phyloP scores from a whole-genome alignment of 2,888 invertebrate genomes.

The Lepidochitona cinerea region DNA sequence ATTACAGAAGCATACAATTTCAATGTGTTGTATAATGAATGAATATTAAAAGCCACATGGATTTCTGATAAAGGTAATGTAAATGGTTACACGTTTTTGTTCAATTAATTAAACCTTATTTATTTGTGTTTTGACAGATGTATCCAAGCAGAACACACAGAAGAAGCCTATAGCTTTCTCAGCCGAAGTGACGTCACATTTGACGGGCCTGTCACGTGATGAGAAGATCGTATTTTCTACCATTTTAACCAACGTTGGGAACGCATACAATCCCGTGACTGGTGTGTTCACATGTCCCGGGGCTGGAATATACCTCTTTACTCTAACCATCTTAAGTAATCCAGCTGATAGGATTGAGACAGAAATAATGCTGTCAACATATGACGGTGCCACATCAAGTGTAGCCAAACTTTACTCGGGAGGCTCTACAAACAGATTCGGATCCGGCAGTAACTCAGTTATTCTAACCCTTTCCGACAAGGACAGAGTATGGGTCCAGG shows the following conservation, averaged over 20 bases:
- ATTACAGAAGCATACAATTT: too few relatives aligned
- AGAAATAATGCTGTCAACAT: slow-evolving; percentile 10
- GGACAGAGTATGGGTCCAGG: slow-evolving; percentile 25
- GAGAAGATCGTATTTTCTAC: slow-evolving; percentile 33
- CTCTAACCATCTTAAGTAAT: slow-evolving; percentile 30
- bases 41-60: too few relatives aligned
- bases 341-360: slow-evolving; percentile 12
- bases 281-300: slow-evolving; percentile 32
- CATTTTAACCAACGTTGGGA: slow-evolving; percentile 25
- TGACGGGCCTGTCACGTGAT: slow-evolving; percentile 7
- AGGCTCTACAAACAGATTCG: slow-evolving; percentile 22
- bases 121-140: too few relatives aligned
- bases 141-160: too few relatives aligned
- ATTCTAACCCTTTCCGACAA: slow-evolving; percentile 23
- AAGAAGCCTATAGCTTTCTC: slow-evolving; percentile 19
- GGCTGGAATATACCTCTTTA: slow-evolving; percentile 32
- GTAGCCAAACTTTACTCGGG: slow-evolving; percentile 30
- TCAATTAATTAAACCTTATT: too few relatives aligned
- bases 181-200: neutral
- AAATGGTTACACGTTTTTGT: too few relatives aligned
- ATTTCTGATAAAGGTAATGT: too few relatives aligned
- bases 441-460: slow-evolving; percentile 27
- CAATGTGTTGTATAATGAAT: too few relatives aligned
- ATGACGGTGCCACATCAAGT: neutral
- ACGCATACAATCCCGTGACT: slow-evolving; percentile 27